Conservation (phyloP, 2,888 invertebrate genomes). For the Exephanes ischioxanthus region DNA sequence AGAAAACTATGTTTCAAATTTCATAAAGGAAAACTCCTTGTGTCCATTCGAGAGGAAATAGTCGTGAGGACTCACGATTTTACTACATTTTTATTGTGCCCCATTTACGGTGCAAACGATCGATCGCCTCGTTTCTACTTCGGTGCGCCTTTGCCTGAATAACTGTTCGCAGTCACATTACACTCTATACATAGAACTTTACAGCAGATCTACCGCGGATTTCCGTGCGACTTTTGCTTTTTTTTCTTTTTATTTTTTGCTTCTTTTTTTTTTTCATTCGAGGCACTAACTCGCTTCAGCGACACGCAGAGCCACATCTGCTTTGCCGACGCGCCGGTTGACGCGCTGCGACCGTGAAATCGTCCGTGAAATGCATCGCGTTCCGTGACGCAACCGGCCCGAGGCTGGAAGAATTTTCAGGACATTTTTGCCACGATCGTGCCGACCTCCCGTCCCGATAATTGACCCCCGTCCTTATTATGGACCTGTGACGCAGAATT, state of each 20-base stretch:
- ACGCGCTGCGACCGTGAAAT: not conserved
- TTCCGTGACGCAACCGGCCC: not conserved
- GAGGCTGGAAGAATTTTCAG: conserved; percentile 4
- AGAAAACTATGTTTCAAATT: not conserved
- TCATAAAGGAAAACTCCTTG: not conserved
- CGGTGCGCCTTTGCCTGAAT: conserved; percentile 41
- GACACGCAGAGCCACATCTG: conserved; percentile 33
- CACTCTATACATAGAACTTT: not conserved
- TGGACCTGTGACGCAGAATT: no score
- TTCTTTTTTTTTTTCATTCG: conserved; percentile 23
- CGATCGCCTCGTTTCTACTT: conserved; percentile 61
- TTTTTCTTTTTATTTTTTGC: no score
- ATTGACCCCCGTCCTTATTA: no score
- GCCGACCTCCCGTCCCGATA: no score
- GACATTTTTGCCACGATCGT: not conserved
- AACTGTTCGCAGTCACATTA: not conserved
- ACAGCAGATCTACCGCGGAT: conserved; percentile 11
- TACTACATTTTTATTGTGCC: not conserved
- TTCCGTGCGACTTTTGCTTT: conserved; percentile 32
- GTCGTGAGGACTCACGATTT: not conserved
- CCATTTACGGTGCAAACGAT: conserved; percentile 44
- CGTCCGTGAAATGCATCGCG: conserved; percentile 18
- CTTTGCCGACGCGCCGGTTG: not conserved
- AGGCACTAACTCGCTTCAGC: conserved; percentile 36
- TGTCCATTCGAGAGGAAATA: conserved; percentile 1